Base-by-base conservation (phyloP, 2,113 vertebrate species). In the Polyodon spathula region DNA sequence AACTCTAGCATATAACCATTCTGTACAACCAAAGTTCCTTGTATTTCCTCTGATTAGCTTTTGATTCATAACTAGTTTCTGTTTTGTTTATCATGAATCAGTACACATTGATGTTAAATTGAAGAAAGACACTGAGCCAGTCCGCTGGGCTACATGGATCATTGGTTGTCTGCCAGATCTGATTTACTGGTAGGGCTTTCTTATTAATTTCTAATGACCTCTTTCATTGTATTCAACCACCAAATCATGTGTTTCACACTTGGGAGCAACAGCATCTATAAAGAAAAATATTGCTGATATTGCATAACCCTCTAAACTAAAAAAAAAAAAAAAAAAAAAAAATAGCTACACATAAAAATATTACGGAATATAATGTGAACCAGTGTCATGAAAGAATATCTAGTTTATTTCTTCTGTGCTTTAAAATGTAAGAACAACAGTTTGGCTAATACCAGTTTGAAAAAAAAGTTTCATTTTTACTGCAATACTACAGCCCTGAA, bases 121-220 rank as follows among this genome's bases (percentile, higher is more conserved):
- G 56, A 48, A 44, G 37, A 8, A 39, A 40, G 58, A 43, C 37
- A 38, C 27, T 46, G 5, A 6, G 16, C 8, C 39, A 40, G 27
- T 8, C 27, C 51, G 15, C 4, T 7, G 38, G 51, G 37, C 40
- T 27, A 27, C 9, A 46, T 14, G 17, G 42, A 43, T 43, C 41
- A 17, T 53, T 58, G 44, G 55, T 51, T 52, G 27, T 11, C 44
- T 43, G 56, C 39, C 56, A 58, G 14, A 38, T 41, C 15, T 16
- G 17, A 58, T 52, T 58, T 52, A 58, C 16, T 27, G 38, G 5
- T 15, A 42, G 8, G 38, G 8, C 14, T n/a, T 58, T 37, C 43
- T 50, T 57, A 43, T 58, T 52, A 52, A 63, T 52, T 44, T 51
- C 11, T 9, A 6, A 37, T 37, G 40, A 12, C 6, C 4, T 10